These are phyloP conservation scores for Gavia stellata DNA, from an alignment of 2,113 vertebrate species.

Conservation along the genomic window DNA sequence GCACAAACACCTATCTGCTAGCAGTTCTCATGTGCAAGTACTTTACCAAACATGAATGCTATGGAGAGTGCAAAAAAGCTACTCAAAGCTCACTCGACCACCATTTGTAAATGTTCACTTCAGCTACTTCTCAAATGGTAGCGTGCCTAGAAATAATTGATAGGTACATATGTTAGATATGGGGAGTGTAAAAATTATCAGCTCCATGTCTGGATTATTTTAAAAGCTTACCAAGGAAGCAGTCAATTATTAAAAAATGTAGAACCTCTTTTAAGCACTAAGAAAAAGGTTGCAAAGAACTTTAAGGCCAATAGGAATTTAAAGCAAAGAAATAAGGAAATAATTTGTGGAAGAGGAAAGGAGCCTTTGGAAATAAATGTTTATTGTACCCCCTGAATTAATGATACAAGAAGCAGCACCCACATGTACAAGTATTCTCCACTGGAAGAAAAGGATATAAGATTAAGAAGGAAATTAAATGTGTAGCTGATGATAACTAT, in stretches of 20 bases:
- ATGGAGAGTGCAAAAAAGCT: neutral
- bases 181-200: neutral
- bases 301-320: neutral
- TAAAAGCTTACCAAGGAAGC: neutral
- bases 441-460: neutral
- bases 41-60: neutral
- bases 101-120: neutral
- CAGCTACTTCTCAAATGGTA: neutral
- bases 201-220: neutral
- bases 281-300: neutral
- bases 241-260: neutral
- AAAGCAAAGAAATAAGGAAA: neutral
- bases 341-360: neutral
- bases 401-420: neutral
- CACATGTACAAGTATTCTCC: neutral
- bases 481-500: neutral
- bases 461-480: constrained; percentile 5
- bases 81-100: neutral
- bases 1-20: neutral
- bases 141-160: neutral
- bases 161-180: neutral
- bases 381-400: neutral
- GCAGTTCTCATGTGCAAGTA: neutral
- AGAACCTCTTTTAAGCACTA: neutral
- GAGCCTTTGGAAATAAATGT: neutral